Conservation (phyloP, 2,113 vertebrate species). For the Dipodomys stephensi region DNA sequence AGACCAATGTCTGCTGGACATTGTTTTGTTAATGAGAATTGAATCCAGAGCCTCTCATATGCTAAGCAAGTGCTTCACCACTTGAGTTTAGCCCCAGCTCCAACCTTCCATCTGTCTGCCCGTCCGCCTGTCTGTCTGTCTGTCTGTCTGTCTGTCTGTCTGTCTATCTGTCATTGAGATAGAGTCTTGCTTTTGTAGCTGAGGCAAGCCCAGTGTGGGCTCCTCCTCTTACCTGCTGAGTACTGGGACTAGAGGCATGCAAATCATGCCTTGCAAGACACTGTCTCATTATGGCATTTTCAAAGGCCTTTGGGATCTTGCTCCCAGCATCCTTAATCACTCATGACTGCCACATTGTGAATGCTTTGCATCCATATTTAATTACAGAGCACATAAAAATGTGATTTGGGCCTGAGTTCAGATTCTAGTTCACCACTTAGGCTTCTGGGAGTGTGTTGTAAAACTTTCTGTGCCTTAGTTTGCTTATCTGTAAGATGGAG, state of each 20-base stretch:
- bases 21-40: too few species aligned
- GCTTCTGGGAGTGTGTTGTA: neutral
- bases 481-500: constrained; percentile 21
- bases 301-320: neutral
- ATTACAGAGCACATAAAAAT: neutral
- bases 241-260: neutral
- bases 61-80: too few species aligned
- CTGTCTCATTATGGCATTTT: neutral
- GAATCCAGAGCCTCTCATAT: too few species aligned
- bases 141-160: too few species aligned
- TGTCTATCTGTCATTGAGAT: neutral
- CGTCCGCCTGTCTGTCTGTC: too few species aligned
- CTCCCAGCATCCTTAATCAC: neutral
- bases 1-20: neutral
- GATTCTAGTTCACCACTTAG: neutral
- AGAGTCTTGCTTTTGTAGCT: neutral
- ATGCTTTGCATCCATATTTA: neutral
- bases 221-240: neutral
- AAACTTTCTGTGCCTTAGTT: neutral
- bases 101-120: too few species aligned
- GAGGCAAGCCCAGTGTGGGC: neutral
- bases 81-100: too few species aligned
- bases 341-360: neutral
- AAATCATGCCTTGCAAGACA: neutral
- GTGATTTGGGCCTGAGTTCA: neutral